phyloP scores from a whole-genome alignment of 2,888 invertebrate species.

The Watsonalla cultraria region DNA sequence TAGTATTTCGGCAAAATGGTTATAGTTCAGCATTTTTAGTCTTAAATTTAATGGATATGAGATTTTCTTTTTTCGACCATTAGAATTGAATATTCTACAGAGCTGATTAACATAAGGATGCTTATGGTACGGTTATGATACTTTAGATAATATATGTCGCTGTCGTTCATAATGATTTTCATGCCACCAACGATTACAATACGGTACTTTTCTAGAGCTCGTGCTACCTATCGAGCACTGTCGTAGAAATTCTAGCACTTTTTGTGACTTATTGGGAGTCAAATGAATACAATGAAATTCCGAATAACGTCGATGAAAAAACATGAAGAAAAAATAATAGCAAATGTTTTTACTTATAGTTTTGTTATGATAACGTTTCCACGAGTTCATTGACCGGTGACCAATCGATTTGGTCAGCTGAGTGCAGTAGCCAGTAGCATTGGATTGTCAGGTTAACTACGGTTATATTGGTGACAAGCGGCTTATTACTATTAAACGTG shows the following conservation, averaged over 20 bases:
- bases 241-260: not conserved
- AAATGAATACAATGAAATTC: not conserved
- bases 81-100: too few species aligned
- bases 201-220: too few species aligned
- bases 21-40: too few species aligned
- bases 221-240: not conserved
- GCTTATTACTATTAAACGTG: not conserved
- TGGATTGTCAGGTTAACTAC: not conserved
- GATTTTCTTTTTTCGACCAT: too few species aligned
- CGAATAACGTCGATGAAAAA: not conserved
- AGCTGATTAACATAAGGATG: too few species aligned
- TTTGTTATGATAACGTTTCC: not conserved
- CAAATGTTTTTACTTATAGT: not conserved
- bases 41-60: too few species aligned
- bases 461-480: not conserved
- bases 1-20: too few species aligned
- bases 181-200: too few species aligned
- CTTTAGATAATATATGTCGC: too few species aligned
- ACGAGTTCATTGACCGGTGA: slow-evolving; percentile 6
- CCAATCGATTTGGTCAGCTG: slow-evolving; percentile 15
- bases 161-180: too few species aligned
- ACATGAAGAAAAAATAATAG: not conserved
- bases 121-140: too few species aligned
- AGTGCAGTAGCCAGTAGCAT: not conserved
- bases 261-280: not conserved